Evolutionary conservation across 2,113 vertebrate genomes (phyloP), one percentile per base, ranked within the genome.

Genomic region (Anguilla rostrata): DNA sequence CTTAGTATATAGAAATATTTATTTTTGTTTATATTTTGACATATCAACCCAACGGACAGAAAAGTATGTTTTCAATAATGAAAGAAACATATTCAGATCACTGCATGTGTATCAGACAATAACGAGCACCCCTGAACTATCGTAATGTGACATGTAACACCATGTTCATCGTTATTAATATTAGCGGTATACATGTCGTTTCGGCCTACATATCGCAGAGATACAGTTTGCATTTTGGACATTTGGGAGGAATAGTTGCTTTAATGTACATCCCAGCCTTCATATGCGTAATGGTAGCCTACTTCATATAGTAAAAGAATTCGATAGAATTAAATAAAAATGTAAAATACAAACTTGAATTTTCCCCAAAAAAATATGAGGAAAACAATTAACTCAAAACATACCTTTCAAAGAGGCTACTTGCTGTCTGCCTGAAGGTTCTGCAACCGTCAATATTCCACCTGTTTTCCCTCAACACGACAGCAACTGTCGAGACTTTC

Each of bases 381-480:
- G 71, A 26, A 29, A 75, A 26, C 6, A 75, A 75, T 29, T 14
- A 75, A 34, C 1, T 9, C 16, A 26, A 43, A 57, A 88, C 92
- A 60, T 90, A 94, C 94, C 93, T 91, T 41, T 87, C 78, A 78
- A 22, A 49, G 85, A 85, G 83, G 63, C 60, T 85, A 88, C 87
- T 81, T 78, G 83, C 34, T 82, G 86, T 87, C 83, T 11, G 83
- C 2, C 66, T 86, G 86, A 92, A 92, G 89, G 91, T 91, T 82
- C 12, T 49, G 88, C 34, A 66, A 88, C 75, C 87, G 89, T 81
- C 80, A 60, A 84, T 83, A 79, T 84, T 93, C 92, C 91, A 92
- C 92, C 92, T 93, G 90, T 92, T 78, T 93, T 89, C 89, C 81
- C 86, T 84, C 86, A 60, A 86, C 88, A 15, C 34, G 29, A 83